phyloP scores from a whole-genome alignment of 2,888 invertebrate species.

The Dugesia japonica region DNA sequence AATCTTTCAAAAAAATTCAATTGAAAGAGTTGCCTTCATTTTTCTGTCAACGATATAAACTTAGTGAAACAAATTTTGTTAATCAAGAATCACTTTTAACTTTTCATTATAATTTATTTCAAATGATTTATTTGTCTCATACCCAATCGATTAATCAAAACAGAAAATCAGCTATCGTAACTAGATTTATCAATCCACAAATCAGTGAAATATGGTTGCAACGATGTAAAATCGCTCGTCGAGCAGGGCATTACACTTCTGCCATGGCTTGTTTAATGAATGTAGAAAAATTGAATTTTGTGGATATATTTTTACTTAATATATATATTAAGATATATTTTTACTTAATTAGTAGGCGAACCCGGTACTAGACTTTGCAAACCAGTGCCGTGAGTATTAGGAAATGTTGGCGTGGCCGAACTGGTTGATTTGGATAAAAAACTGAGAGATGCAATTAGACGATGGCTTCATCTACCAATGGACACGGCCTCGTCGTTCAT shows the following conservation, averaged over 20 bases:
- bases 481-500: too few relatives aligned
- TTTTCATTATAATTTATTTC: slow-evolving; percentile 5
- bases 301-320: too few relatives aligned
- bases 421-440: too few relatives aligned
- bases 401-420: too few relatives aligned
- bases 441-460: too few relatives aligned
- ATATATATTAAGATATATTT: too few relatives aligned
- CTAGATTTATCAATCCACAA: not conserved
- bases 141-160: not conserved
- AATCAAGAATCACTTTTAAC: slow-evolving; percentile 10
- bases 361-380: too few relatives aligned
- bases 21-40: not conserved
- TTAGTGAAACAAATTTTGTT: slow-evolving; percentile 9
- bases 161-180: not conserved
- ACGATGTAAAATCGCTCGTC: not conserved
- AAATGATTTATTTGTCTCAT: not conserved
- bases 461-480: too few relatives aligned
- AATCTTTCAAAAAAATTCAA: not conserved
- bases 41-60: not conserved
- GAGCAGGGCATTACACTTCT: not conserved
- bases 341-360: too few relatives aligned
- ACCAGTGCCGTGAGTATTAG: too few relatives aligned
- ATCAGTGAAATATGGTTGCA: not conserved
- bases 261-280: slow-evolving; percentile 2
- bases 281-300: not conserved